Conservation (phyloP, 2,797 vertebrate species). For the Chromis chromis region DNA sequence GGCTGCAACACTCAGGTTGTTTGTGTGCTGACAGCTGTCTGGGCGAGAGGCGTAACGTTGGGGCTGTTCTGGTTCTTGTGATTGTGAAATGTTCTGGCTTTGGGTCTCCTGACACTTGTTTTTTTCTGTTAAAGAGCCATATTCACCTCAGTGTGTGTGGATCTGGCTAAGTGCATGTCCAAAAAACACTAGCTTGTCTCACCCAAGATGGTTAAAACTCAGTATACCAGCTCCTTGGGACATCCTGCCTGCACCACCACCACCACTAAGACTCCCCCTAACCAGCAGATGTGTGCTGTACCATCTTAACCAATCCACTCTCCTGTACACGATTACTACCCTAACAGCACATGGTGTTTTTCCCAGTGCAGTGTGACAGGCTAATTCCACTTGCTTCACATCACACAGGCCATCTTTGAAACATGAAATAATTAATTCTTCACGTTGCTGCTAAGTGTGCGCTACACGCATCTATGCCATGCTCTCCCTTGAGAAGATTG, state of each 20-base stretch:
- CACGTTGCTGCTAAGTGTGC: not conserved
- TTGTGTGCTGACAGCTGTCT: constrained; percentile 63
- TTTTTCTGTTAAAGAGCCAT: not conserved
- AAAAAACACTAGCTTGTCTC: not conserved
- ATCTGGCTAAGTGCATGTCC: not conserved
- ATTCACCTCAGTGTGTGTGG: not conserved
- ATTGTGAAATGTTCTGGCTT: constrained; percentile 67
- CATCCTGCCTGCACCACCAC: constrained; percentile 36
- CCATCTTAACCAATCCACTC: constrained; percentile 52
- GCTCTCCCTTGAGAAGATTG: no score
- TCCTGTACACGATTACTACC: constrained; percentile 36
- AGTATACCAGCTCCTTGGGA: constrained; percentile 9
- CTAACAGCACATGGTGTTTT: constrained; percentile 44
- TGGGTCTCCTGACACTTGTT: constrained; percentile 20
- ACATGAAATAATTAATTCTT: constrained; percentile 14
- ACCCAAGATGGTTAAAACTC: not conserved
- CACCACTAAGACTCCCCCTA: constrained; percentile 18
- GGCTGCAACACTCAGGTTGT: constrained; percentile 28
- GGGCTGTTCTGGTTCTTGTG: constrained; percentile 36
- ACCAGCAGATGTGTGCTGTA: constrained; percentile 42
- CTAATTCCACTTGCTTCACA: constrained; percentile 32
- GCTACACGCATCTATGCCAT: no score
- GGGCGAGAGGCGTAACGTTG: constrained; percentile 41
- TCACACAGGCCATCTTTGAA: constrained; percentile 13
- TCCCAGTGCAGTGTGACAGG: constrained; percentile 43